Conservation (phyloP, 2,797 vertebrate genomes). For the Phylloscopus collybita region DNA sequence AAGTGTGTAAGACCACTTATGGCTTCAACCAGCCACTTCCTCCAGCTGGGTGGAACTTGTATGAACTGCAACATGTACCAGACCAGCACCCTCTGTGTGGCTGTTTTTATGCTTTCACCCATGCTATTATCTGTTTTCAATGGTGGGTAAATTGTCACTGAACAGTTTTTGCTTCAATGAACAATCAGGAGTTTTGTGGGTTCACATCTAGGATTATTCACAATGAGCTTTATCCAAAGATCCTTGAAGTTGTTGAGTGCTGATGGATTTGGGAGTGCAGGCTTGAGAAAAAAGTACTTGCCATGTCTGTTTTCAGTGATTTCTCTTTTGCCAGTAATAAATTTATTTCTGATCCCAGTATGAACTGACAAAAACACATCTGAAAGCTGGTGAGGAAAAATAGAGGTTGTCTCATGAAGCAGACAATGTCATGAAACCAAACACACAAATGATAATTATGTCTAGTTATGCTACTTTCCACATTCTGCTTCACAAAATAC, state of each 20-base stretch:
- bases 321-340: background rate
- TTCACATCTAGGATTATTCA: background rate
- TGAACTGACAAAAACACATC: background rate
- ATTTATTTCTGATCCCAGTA: background rate
- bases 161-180: background rate
- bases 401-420: background rate
- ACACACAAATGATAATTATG: rapidly evolving
- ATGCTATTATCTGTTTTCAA: background rate
- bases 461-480: background rate
- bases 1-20: background rate
- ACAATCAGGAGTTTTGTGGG: background rate
- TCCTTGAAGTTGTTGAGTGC: background rate
- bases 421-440: background rate
- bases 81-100: background rate
- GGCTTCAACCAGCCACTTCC: background rate
- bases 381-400: background rate
- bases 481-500: background rate
- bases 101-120: background rate
- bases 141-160: background rate
- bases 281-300: background rate
- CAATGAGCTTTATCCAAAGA: background rate
- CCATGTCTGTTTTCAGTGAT: background rate
- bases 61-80: background rate
- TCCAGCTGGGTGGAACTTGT: background rate
- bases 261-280: background rate